Base-by-base conservation (phyloP, 2,797 vertebrate species). In the Buceros bicornis region DNA sequence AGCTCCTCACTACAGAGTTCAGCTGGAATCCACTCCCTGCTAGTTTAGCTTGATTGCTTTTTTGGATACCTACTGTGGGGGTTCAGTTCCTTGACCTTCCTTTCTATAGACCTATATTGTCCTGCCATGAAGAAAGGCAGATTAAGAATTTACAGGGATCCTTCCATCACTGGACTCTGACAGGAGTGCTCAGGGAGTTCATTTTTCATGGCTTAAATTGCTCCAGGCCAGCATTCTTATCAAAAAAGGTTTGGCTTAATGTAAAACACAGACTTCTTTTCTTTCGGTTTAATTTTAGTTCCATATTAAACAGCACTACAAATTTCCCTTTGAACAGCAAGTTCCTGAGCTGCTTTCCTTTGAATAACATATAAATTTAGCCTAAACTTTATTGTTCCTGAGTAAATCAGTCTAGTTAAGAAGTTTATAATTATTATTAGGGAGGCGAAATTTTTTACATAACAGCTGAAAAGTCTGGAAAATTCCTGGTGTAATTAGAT, bases 21-120 rank as follows among this genome's bases (percentile, higher is more conserved):
- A 91, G 98, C 97, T 98, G 98, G 98, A 99, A 98, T 98, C 98
- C 96, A 97, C 97, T 98, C 98, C 99, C 98, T 97, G 98, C 98
- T 89, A 98, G 98, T 98, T 98, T 98, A 97, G 98, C 98, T 99
- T 99, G 98, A 99, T 99, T 99, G 98, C 98, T 99, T 99, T 98
- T 98, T 98, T 96, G 97, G 97, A 98, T 98, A 98, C 98, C 98
- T 98, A 98, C 99, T 98, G 99, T 98, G 98, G 98, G 97, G 88
- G 97, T 98, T 98, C 98, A 98, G 98, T 98, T 95, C 94, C 95
- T 97, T 98, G 97, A 98, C 98, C 98, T 98, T 98, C 97, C 81
- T 98, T 98, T 98, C 97, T 98, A 98, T 97, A 96, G 97, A 93
- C 95, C 95, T 98, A 98, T 95, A 98, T 98, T 98, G 98, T 98